These are phyloP conservation scores for Armadillidium nasatum DNA, from an alignment of 1,140 invertebrate species.

Conservation along the genomic window DNA sequence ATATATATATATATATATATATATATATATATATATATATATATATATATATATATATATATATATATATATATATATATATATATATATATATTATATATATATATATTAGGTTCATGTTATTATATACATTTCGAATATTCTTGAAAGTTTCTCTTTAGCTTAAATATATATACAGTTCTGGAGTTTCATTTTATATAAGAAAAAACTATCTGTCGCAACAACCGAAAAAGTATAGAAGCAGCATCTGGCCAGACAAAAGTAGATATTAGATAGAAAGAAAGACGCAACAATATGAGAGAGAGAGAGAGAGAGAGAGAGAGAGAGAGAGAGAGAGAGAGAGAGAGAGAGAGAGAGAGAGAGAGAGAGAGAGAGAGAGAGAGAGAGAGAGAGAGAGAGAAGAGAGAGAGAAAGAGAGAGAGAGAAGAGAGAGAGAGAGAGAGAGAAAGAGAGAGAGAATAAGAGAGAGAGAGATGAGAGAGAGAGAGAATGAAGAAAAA, in stretches of 20 bases:
- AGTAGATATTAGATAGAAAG: constrained; percentile 2
- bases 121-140: constrained; percentile 7
- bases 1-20: too few species aligned
- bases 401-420: not conserved
- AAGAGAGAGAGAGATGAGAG: not conserved
- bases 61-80: not conserved
- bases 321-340: not conserved
- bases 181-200: not conserved
- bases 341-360: not conserved
- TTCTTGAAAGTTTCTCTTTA: not conserved
- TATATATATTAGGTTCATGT: not conserved
- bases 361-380: not conserved
- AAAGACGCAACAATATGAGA: not conserved
- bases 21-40: not conserved
- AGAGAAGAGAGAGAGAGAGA: not conserved
- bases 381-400: not conserved
- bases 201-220: not conserved
- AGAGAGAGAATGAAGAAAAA: not conserved
- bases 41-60: not conserved
- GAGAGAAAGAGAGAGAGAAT: not conserved
- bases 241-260: constrained; percentile 3
- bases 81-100: constrained; percentile 4
- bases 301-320: not conserved
- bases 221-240: not conserved
- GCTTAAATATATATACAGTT: not conserved